A percentile compares a stretch with the other conserved stretches of the same genome.
phyloP scores from a whole-genome alignment of 2,113 vertebrate genomes.

The Microcebus tavaratra region DNA sequence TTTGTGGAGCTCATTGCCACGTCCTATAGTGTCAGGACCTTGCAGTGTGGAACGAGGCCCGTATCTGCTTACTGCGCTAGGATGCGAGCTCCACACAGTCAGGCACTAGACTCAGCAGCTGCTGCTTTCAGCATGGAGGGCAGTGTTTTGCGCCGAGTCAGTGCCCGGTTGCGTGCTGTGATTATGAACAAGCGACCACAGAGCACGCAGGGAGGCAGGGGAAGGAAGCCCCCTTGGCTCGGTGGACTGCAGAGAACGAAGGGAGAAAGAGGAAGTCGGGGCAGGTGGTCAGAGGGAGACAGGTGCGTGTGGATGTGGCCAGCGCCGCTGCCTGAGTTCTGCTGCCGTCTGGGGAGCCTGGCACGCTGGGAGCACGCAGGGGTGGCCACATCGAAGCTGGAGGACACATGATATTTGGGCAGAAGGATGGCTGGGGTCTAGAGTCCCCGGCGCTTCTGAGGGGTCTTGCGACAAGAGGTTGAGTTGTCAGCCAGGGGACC shows the following conservation, averaged over 20 bases:
- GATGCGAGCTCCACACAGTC: background rate
- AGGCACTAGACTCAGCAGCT: too few species aligned
- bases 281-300: background rate
- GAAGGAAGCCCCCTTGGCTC: background rate
- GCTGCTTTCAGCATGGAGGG: background rate
- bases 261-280: background rate
- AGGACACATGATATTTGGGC: background rate
- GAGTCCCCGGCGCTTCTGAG: background rate
- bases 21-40: fast-evolving
- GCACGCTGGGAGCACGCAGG: background rate
- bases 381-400: fast-evolving
- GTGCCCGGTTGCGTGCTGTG: background rate
- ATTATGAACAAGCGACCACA: fast-evolving
- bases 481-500: background rate
- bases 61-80: fast-evolving
- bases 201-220: background rate
- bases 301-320: fast-evolving
- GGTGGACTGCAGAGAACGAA: background rate
- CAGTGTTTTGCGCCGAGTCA: fast-evolving
- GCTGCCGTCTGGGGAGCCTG: background rate
- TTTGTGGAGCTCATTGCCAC: fast-evolving
- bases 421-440: background rate
- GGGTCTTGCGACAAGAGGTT: background rate
- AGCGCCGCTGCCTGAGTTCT: background rate
- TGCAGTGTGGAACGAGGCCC: too few species aligned